Percentiles rank a stretch among this genome's conserved stretches.
Conservation (phyloP, 2,797 vertebrate species). For the Spondyliosoma cantharus region DNA sequence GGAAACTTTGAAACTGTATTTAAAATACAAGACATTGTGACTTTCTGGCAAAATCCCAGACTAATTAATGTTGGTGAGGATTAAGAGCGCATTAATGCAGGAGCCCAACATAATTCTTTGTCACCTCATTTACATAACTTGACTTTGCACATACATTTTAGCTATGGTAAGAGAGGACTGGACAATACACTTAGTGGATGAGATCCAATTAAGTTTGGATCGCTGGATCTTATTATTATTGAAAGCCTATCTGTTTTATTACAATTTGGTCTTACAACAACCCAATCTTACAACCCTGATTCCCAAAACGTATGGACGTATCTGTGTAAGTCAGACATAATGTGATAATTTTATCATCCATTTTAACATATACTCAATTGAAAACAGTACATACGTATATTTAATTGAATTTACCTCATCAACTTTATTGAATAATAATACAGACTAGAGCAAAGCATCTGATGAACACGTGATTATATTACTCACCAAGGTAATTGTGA, state of each 20-base stretch:
- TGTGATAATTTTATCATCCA: too few species aligned
- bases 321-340: too few species aligned
- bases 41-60: constrained; percentile 23
- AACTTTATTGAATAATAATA: too few species aligned
- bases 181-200: neutral
- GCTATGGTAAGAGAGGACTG: neutral
- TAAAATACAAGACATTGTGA: constrained; percentile 5
- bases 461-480: neutral
- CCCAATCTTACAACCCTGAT: neutral
- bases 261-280: too few species aligned
- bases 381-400: too few species aligned
- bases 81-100: constrained; percentile 10
- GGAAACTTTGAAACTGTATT: constrained; percentile 2
- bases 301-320: too few species aligned
- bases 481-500: neutral
- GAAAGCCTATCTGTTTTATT: neutral
- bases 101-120: constrained; percentile 10
- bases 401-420: too few species aligned
- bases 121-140: constrained; percentile 11
- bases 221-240: neutral
- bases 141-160: neutral
- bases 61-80: constrained; percentile 2
- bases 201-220: neutral
- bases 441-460: neutral
- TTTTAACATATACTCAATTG: too few species aligned